Base-by-base conservation (phyloP, 1,140 invertebrate genomes). In the Steinernema khuongi region DNA sequence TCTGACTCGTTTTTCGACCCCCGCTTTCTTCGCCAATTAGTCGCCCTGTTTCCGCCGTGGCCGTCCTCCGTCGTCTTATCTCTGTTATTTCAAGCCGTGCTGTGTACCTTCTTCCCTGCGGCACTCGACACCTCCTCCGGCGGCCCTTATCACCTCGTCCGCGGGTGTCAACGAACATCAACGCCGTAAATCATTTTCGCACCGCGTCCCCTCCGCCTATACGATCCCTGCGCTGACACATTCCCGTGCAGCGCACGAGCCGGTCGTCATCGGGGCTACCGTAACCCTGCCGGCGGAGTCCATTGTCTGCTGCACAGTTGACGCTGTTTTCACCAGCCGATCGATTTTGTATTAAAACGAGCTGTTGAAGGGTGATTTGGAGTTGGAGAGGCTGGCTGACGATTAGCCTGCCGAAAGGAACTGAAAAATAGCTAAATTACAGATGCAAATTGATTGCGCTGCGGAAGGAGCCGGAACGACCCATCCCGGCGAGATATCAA, bases 331-430 rank as follows among this genome's bases (percentile, higher is more conserved):
- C n/a, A n/a, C 36, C 36, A 41, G 7, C n/a, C 36, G n/a, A 60
- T 60, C 50, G 50, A 60, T 60, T 60, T 60, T 60, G 19, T 60
- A 60, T 60, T 60, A 60, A 60, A 60, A 60, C 50, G 50, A 60
- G 50, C 7, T 26, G 50, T 22, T 26, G 50, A 14, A 22, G 19
- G 11, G 14, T 14, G 14, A 26, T 60, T 60, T 22, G 4, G 19
- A 26, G 50, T 60, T 7, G 50, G 19, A 22, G 26, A 2, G 22
- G 2, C 50, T 7, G 4, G 14, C 4, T n/a, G 11, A 60, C 11
- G 50, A 60, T 60, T 11, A 60, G 11, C 50, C 19, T 14, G 22
- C 4, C 4, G 50, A 17, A 26, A 11, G 19, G 19, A 60, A 22
- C 4, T 60, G 14, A 7, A 26, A 60, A 26, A 26, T 60, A 26